Percentiles rank a stretch among this genome's conserved stretches.
phyloP scores from a whole-genome alignment of 2,797 vertebrate genomes.

The Sebastes matsubarae region DNA sequence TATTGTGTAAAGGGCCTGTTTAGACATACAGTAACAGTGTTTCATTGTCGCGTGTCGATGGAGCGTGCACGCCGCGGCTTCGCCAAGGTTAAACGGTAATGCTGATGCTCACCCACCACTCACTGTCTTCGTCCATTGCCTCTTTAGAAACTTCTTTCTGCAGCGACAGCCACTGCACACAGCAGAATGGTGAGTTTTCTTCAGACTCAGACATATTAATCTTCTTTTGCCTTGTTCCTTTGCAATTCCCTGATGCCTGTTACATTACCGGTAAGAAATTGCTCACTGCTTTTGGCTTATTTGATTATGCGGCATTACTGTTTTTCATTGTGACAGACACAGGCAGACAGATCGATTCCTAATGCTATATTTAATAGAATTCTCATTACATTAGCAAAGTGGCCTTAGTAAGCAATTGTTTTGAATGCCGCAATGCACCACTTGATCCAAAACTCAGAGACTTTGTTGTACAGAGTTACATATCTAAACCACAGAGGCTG shows the following conservation, averaged over 20 bases:
- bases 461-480: conserved; percentile 9
- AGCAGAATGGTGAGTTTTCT: conserved; percentile 75
- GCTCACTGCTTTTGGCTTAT: conserved; percentile 52
- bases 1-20: conserved; percentile 53
- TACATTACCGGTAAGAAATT: conserved; percentile 71
- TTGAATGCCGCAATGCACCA: conserved; percentile 60
- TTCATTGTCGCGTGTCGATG: conserved; percentile 40
- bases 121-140: conserved; percentile 44
- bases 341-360: conserved; percentile 57
- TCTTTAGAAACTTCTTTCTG: conserved; percentile 78
- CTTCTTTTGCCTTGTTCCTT: conserved; percentile 45
- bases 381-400: conserved; percentile 72
- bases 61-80: conserved; percentile 2
- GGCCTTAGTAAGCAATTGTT: conserved; percentile 30
- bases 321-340: conserved; percentile 54
- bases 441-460: conserved; percentile 29
- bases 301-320: conserved; percentile 60
- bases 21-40: conserved; percentile 38
- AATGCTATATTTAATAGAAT: conserved; percentile 51
- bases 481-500: conserved; percentile 30
- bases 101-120: conserved; percentile 16
- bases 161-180: conserved; percentile 67
- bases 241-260: conserved; percentile 60
- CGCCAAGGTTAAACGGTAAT: conserved; percentile 8
- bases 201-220: conserved; percentile 58